Evolutionary conservation across 2,888 invertebrate species (phyloP).

Genomic region (Orchesellides sinensis): DNA sequence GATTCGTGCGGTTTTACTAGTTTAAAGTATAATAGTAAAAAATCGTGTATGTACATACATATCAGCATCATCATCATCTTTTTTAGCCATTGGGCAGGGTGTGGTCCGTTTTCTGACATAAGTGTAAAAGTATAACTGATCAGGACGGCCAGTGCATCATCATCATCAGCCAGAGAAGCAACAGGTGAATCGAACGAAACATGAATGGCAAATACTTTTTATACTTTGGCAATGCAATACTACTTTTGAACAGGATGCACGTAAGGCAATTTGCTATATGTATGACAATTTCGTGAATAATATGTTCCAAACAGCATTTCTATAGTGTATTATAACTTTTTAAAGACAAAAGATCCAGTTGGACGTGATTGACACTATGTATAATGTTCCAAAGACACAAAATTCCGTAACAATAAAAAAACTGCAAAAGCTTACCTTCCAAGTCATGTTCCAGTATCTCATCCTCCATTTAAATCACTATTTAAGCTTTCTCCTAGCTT

Average conservation of each 20-base stretch:
- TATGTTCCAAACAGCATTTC: no score
- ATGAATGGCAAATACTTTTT: no score
- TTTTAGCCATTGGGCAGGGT: slow-evolving; percentile 64
- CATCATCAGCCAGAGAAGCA: slow-evolving; percentile 15
- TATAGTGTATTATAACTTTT: no score
- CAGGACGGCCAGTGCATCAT: slow-evolving; percentile 36
- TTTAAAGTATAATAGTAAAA: slow-evolving; percentile 1
- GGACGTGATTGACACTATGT: background rate
- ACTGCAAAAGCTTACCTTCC: no score
- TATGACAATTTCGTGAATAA: no score
- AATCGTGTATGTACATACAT: background rate
- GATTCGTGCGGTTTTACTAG: slow-evolving; percentile 1
- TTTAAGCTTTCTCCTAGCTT: no score
- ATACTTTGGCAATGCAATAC: no score
- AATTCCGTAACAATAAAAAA: slow-evolving; percentile 14
- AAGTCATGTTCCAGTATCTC: no score
- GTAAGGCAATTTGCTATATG: background rate
- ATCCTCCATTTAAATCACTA: no score
- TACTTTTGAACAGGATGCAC: background rate
- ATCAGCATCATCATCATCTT: slow-evolving; percentile 46
- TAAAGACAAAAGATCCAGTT: slow-evolving; percentile 9
- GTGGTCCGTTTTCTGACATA: slow-evolving; percentile 61
- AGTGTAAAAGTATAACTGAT: slow-evolving; percentile 47
- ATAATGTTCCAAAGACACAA: background rate
- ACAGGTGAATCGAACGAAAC: slow-evolving; percentile 17